These are phyloP conservation scores for Phalacrocorax pelagicus DNA, from an alignment of 2,113 vertebrate genomes.

Conservation along the genomic window DNA sequence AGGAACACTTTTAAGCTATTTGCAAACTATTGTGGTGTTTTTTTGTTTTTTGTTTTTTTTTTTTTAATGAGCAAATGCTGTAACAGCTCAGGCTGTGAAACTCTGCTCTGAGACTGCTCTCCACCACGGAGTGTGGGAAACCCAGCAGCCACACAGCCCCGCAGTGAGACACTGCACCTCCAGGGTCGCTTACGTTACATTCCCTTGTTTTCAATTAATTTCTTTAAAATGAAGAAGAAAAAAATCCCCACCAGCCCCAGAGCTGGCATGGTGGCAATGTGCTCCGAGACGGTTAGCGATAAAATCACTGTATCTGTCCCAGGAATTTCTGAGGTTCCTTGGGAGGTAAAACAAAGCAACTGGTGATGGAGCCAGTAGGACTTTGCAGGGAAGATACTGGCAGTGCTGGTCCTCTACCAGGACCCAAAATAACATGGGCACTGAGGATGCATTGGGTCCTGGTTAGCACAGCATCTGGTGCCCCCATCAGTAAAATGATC, in stretches of 20 bases:
- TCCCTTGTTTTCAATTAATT: background rate
- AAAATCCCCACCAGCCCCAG: background rate
- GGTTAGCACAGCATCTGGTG: background rate
- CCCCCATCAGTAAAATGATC: rapidly evolving
- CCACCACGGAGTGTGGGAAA: too few species aligned
- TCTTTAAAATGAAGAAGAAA: rapidly evolving
- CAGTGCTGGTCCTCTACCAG: background rate
- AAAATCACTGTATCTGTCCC: background rate
- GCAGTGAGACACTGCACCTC: background rate
- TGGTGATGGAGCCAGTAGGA: background rate
- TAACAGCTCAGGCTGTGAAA: background rate
- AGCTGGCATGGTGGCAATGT: background rate
- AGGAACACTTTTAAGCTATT: background rate
- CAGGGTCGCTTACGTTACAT: rapidly evolving
- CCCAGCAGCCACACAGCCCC: background rate
- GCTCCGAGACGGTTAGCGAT: too few species aligned
- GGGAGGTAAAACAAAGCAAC: background rate
- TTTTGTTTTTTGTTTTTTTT: background rate
- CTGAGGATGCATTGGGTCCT: too few species aligned
- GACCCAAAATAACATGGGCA: background rate
- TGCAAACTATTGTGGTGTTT: background rate
- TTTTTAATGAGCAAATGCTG: background rate
- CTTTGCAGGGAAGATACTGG: background rate
- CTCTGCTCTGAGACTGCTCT: background rate
- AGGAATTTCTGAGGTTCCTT: background rate